Base-by-base conservation (phyloP, 2,888 invertebrate genomes). In the Electrophaes corylata region DNA sequence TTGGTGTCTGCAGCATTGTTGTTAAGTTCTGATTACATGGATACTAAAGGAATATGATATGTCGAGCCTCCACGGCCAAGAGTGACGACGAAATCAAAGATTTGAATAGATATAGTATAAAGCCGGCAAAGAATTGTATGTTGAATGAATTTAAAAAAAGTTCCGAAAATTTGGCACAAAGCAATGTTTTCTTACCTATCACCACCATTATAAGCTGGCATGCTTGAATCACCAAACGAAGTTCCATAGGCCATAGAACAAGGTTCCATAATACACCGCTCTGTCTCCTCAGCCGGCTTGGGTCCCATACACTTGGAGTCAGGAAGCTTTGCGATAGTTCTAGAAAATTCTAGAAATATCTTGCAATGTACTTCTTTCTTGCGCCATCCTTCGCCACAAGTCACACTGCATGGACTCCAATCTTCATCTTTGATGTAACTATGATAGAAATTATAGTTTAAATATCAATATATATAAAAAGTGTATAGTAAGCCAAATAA, bases 331-430 rank as follows among this genome's bases (percentile, higher is more conserved):
- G 97, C 97, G 50, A 97, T 95, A 0, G 97, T 97, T 67, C 96
- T 93, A 56, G 98, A 97, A 84, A 98, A 98, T 83, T 98, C 97
- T 62, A 98, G 91, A 86, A 96, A 98, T 73, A 98, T 98, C 92
- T 97, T 97, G 91, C 99, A 99, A 71, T 96, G 95, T n/a, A 98
- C 98, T 71, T 95, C 94, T 29, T 98, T 94, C 65, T 94, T 95
- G n/a, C 96, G 93, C 69, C 96, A 92, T 0, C 98, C 99, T 80
- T 96, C 96, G 0, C 98, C 98, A 79, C 99, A 98, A 0, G 96
- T 95, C 0, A 96, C 96, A 72, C 97, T 97, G 91, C 99, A 99
- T 0, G 96, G 94, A 1, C 97, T 95, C 98, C 98, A 99, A 51
- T 96, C 96, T 8, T 86, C 88, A 60, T 98, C 98, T 63, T 97